Percentiles rank a stretch among this genome's conserved stretches.
Conservation (phyloP, 2,888 invertebrate species). For the Saturnia pavonia region DNA sequence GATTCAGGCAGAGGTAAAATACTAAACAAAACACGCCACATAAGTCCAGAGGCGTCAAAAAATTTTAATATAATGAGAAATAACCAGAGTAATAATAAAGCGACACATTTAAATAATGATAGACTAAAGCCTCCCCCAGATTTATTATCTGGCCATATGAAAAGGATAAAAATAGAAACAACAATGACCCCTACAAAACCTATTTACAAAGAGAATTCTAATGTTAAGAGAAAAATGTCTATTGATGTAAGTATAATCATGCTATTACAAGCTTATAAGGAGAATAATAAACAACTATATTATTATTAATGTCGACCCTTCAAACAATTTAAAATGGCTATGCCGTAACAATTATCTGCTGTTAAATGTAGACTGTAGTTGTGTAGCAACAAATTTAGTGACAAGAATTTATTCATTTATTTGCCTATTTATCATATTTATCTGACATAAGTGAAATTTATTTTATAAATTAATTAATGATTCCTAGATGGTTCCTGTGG, state of each 20-base stretch:
- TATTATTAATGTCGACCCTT: too few relatives aligned
- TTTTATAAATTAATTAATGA: background rate
- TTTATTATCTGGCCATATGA: slow-evolving; percentile 61
- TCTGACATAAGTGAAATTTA: background rate
- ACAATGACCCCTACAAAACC: slow-evolving; percentile 27
- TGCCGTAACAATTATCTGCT: too few relatives aligned
- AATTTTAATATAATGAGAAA: slow-evolving; percentile 39
- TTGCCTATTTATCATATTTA: background rate
- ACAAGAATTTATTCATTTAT: too few relatives aligned
- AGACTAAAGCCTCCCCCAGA: slow-evolving; percentile 67
- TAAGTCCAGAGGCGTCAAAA: slow-evolving; percentile 47
- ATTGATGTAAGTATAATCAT: slow-evolving; percentile 39
- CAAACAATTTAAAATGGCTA: too few relatives aligned
- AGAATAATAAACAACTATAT: background rate
- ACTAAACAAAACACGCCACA: slow-evolving; percentile 58
- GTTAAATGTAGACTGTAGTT: too few relatives aligned
- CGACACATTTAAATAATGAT: slow-evolving; percentile 39
- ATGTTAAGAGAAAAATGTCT: slow-evolving; percentile 61
- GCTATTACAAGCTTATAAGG: background rate
- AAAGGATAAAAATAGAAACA: slow-evolving; percentile 65
- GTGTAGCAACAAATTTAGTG: too few relatives aligned
- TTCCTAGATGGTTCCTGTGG: slow-evolving; percentile 48
- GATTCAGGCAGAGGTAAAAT: slow-evolving; percentile 69
- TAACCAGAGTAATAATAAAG: slow-evolving; percentile 36
- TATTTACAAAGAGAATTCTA: slow-evolving; percentile 30